Evolutionary conservation across 2,113 vertebrate genomes (phyloP), one percentile per base, ranked within the genome.

Genomic region (Hippocampus comes): DNA sequence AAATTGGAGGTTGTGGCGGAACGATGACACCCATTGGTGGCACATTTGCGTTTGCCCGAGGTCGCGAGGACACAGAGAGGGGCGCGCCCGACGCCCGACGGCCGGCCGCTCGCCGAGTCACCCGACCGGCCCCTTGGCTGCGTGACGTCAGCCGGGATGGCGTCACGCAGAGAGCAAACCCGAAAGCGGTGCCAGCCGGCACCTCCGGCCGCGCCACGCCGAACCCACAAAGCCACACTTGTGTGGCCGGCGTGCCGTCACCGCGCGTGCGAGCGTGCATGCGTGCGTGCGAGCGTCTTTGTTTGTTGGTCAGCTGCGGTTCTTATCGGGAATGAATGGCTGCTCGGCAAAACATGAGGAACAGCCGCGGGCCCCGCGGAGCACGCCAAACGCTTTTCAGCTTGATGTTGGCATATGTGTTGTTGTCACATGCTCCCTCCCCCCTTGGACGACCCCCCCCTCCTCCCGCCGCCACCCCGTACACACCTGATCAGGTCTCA

Each of bases 161-260:
- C 86, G 85, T 91, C 89, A 89, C 81, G 84, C 80, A 82, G 80
- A 68, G 34, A 5, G 34, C 84, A 72, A 87, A 81, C 81, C 86
- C 75, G 76, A 83, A 87, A 85, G 78, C 86, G 88, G 86, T 90
- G 90, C 89, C 88, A 85, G 87, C 81, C 87, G 90, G 89, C 88
- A 84, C 73, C 41, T 72, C 84, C 87, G 86, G 91, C 89, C 92
- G 91, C 89, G 88, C 90, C 89, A 88, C 86, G 82, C 83, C 59
- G 70, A 80, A 48, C 25, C 63, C 81, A 92, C 91, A 93, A 92
- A 86, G 89, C 76, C 67, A 68, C 83, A 69, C 83, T 84, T 93
- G 91, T 92, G 85, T 65, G 76, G 68, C 67, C 70, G 80, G 86
- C 84, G 90, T 92, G 90, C 81, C 89, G 88, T 91, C 89, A 89